Evolutionary conservation across 1,140 invertebrate species (phyloP).

Genomic region (Neuroterus valhalla): DNA sequence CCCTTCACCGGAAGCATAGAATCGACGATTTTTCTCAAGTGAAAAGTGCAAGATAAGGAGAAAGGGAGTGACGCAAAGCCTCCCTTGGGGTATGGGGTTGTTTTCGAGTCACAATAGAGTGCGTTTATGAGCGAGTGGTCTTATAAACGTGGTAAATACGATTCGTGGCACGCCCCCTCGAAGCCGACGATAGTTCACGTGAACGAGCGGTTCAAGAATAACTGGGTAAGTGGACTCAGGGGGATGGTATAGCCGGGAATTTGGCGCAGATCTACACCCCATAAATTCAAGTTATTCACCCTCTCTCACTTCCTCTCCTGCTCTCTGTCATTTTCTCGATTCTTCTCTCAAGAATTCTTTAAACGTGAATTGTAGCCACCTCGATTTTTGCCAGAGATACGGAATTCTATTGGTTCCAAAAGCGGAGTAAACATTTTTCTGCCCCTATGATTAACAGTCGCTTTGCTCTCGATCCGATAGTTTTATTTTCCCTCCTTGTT

Average conservation of each 20-base stretch:
- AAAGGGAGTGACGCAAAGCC: constrained; percentile 6
- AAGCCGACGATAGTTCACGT: constrained; percentile 54
- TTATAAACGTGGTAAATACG: constrained; percentile 51
- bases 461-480: not conserved
- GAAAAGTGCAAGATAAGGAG: constrained; percentile 9
- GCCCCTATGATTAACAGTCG: not conserved
- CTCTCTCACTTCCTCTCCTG: constrained; percentile 40
- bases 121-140: constrained; percentile 30
- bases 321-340: constrained; percentile 38
- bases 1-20: not conserved
- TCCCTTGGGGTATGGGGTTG: not conserved
- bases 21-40: not conserved
- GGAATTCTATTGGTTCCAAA: not conserved
- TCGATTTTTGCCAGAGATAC: constrained; percentile 4
- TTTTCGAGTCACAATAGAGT: constrained; percentile 15
- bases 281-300: constrained; percentile 61
- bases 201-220: constrained; percentile 57
- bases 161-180: constrained; percentile 51
- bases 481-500: not conserved
- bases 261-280: constrained; percentile 58
- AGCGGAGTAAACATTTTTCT: not conserved
- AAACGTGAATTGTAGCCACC: constrained; percentile 46
- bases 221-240: constrained; percentile 59
- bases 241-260: constrained; percentile 58
- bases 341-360: constrained; percentile 55